Evolutionary conservation across 2,888 invertebrate genomes (phyloP).

Genomic region (Drosophila cracens): DNA sequence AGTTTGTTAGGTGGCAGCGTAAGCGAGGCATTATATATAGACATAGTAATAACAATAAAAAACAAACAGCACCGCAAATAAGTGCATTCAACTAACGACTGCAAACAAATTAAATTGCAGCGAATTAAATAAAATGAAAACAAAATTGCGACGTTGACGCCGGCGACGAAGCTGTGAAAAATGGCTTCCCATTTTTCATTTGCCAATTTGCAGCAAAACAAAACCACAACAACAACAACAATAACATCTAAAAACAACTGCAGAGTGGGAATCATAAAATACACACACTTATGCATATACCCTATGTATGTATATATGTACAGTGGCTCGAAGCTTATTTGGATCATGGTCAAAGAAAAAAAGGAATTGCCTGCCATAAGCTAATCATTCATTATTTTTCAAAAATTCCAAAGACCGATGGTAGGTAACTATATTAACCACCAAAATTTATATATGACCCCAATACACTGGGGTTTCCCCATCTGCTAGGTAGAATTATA

Average conservation of each 20-base stretch:
- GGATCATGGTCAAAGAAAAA: no score
- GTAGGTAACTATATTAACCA: no score
- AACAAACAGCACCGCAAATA: background rate
- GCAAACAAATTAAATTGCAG: constrained; percentile 63
- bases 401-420: no score
- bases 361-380: no score
- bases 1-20: constrained; percentile 32
- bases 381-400: no score
- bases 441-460: no score
- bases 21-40: constrained; percentile 1
- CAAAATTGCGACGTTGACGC: constrained; percentile 43
- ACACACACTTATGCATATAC: constrained; percentile 6
- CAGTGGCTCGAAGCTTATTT: no score
- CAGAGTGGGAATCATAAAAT: constrained; percentile 55
- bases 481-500: no score
- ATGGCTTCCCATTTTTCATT: constrained; percentile 64
- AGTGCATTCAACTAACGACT: constrained; percentile 34
- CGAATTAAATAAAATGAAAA: constrained; percentile 72
- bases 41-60: constrained; percentile 1
- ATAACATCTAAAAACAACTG: constrained; percentile 46
- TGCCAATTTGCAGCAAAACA: constrained; percentile 40
- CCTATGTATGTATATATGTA: constrained; percentile 1
- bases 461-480: no score
- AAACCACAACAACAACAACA: constrained; percentile 6
- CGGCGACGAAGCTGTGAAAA: constrained; percentile 48